Conservation (phyloP, 1,140 invertebrate species). For the Phymastichus coffea region DNA sequence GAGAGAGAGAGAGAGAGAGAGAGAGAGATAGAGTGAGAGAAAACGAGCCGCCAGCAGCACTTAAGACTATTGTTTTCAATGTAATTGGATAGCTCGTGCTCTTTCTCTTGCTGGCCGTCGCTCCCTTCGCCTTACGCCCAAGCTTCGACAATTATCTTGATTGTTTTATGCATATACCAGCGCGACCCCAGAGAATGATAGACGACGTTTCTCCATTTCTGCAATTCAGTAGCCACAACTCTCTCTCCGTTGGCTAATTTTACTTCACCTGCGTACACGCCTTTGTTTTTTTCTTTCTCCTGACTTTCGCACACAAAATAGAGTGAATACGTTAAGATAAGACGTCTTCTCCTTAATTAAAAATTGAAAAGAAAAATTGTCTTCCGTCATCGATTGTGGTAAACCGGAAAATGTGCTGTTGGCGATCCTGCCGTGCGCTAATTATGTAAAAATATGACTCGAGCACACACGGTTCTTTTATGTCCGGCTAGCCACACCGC, state of each 20-base stretch:
- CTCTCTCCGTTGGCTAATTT: too few relatives aligned
- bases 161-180: constrained; percentile 56
- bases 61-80: constrained; percentile 61
- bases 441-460: constrained; percentile 58
- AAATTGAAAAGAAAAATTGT: too few relatives aligned
- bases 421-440: constrained; percentile 52
- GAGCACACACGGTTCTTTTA: constrained; percentile 25
- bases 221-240: constrained; percentile 34
- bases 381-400: too few relatives aligned
- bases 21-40: constrained; percentile 21
- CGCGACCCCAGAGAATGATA: constrained; percentile 33
- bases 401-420: too few relatives aligned
- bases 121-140: constrained; percentile 32
- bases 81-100: constrained; percentile 60
- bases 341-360: too few relatives aligned
- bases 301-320: too few relatives aligned
- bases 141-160: constrained; percentile 58
- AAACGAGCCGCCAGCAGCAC: constrained; percentile 49
- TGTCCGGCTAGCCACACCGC: background rate
- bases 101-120: constrained; percentile 37
- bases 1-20: constrained; percentile 20
- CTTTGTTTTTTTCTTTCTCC: background rate
- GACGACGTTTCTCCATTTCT: constrained; percentile 43
- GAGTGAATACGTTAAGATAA: too few relatives aligned
- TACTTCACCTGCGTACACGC: constrained; percentile 1